phyloP scores from a whole-genome alignment of 2,113 vertebrate genomes.

The Copsychus sechellarum region DNA sequence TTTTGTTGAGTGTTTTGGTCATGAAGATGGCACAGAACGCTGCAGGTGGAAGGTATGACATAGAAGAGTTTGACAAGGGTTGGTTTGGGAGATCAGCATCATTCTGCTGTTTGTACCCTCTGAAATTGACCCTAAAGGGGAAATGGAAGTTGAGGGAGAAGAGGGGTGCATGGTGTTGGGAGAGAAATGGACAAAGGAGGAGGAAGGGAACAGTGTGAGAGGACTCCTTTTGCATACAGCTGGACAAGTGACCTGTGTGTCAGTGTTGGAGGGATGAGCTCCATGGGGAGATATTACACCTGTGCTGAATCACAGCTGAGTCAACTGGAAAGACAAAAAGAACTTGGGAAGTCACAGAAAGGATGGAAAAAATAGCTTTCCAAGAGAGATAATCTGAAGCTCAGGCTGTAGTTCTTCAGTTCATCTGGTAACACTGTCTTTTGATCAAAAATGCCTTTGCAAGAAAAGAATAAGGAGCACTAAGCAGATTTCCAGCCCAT shows the following conservation, averaged over 20 bases:
- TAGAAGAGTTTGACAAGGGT: not conserved
- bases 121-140: not conserved
- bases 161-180: not conserved
- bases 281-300: not conserved
- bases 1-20: not conserved
- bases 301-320: not conserved
- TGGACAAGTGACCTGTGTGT: not conserved
- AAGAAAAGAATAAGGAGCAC: not conserved
- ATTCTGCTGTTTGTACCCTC: not conserved
- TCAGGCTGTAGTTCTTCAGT: not conserved
- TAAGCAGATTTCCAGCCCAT: not conserved
- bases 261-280: not conserved
- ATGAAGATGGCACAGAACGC: too few relatives aligned
- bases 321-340: not conserved
- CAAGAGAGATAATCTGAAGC: not conserved
- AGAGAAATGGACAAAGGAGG: not conserved
- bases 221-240: not conserved
- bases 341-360: not conserved
- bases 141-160: not conserved
- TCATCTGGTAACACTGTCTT: not conserved
- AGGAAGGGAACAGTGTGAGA: not conserved
- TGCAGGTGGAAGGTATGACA: not conserved
- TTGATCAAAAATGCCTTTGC: not conserved
- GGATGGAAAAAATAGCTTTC: not conserved
- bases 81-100: not conserved